These are phyloP conservation scores for Trematocara marginatum DNA, from an alignment of 2,113 vertebrate genomes.

Conservation along the genomic window DNA sequence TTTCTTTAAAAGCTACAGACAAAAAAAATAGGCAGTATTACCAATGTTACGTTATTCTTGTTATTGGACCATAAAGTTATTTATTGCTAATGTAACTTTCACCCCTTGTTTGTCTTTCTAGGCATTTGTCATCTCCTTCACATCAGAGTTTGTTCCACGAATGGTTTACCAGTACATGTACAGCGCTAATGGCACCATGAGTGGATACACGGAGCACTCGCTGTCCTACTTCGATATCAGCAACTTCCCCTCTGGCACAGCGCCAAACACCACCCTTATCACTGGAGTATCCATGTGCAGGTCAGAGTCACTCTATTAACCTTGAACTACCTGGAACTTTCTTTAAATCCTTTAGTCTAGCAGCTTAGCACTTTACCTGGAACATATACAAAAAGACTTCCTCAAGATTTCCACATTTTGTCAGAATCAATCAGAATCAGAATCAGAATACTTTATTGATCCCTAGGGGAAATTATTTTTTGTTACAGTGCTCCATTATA, in stretches of 20 bases:
- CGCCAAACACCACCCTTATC: slow-evolving; percentile 80
- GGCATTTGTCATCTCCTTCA: slow-evolving; percentile 97
- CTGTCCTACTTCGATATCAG: slow-evolving; percentile 95
- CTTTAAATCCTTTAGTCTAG: neutral
- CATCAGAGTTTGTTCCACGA: slow-evolving; percentile 94
- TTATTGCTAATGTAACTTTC: neutral
- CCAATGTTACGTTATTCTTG: neutral
- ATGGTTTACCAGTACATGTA: slow-evolving; percentile 93
- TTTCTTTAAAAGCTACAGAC: neutral
- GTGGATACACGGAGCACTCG: slow-evolving; percentile 92
- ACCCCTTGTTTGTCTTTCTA: slow-evolving; percentile 40
- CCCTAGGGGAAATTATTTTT: no score
- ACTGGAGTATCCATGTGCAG: slow-evolving; percentile 87
- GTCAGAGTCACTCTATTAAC: slow-evolving; percentile 64
- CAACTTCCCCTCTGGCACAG: slow-evolving; percentile 84
- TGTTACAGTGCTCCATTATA: no score
- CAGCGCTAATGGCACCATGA: slow-evolving; percentile 88
- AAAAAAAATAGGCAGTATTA: neutral
- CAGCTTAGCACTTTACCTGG: slow-evolving; percentile 4
- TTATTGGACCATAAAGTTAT: neutral
- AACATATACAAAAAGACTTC: neutral
- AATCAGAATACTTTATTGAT: no score
- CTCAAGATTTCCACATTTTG: neutral
- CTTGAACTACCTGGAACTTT: slow-evolving; percentile 4
- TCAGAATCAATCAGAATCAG: no score